phyloP scores from a whole-genome alignment of 2,888 invertebrate genomes.

The Oxycera nigricornis region DNA sequence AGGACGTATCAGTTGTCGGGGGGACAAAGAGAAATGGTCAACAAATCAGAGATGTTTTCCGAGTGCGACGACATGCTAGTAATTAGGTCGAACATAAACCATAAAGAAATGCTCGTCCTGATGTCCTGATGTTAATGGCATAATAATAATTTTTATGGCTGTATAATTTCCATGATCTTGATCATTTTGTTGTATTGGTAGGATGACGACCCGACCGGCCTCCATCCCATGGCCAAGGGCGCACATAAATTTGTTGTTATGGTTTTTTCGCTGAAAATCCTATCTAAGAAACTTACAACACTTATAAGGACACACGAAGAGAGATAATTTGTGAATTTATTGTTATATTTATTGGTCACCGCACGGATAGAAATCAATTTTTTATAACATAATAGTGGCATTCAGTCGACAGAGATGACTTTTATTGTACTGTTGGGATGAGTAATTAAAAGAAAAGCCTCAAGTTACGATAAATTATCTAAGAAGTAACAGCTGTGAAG shows the following conservation, averaged over 20 bases:
- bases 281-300: background rate
- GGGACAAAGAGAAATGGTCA: background rate
- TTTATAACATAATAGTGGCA: no score
- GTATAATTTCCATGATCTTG: constrained; percentile 26
- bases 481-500: no score
- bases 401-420: no score
- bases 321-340: no score
- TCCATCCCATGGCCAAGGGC: background rate
- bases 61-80: constrained; percentile 23
- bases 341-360: no score
- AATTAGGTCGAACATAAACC: constrained; percentile 31
- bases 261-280: background rate
- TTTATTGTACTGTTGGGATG: no score
- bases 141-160: constrained; percentile 31
- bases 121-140: constrained; percentile 23
- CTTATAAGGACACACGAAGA: no score
- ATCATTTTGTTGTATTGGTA: background rate
- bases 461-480: no score
- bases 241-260: background rate
- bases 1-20: background rate
- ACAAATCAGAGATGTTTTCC: background rate
- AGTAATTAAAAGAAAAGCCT: no score
- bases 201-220: background rate
- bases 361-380: no score
- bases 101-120: background rate